Conservation (phyloP, 2,797 vertebrate species). For the Lepidocolaptes lacrymiger region DNA sequence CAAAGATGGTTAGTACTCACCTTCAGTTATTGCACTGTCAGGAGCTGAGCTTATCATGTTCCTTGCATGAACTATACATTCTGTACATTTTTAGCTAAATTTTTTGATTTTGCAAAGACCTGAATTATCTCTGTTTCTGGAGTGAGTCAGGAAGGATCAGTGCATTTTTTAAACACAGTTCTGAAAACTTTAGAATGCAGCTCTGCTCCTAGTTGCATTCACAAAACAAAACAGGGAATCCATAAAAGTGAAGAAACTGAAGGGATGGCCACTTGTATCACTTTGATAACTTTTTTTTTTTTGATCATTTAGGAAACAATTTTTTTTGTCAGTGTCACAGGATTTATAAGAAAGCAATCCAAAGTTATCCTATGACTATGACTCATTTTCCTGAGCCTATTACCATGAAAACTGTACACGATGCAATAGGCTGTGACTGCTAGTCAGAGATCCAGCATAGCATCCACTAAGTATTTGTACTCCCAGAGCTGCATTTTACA, state of each 20-base stretch:
- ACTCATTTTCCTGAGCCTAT: slow-evolving; percentile 34
- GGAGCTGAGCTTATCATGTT: background rate
- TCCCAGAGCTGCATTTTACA: background rate
- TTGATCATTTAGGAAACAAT: background rate
- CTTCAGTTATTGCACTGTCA: background rate
- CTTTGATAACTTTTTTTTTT: background rate
- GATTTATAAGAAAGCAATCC: background rate
- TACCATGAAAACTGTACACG: background rate
- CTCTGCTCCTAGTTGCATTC: background rate
- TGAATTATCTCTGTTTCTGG: background rate
- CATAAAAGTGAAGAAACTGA: background rate
- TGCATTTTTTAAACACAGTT: background rate
- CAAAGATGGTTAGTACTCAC: background rate
- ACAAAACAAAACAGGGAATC: background rate
- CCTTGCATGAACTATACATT: background rate
- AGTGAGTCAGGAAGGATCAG: background rate
- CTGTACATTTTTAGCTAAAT: background rate
- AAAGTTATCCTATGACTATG: slow-evolving; percentile 27
- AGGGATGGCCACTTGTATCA: background rate
- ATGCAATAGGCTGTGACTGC: background rate
- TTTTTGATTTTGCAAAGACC: background rate
- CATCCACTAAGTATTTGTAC: background rate
- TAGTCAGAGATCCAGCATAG: background rate
- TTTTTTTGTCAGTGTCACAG: background rate
- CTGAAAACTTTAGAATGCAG: background rate